These are phyloP conservation scores for Lithobates sylvaticus DNA, from an alignment of 2,797 vertebrate genomes.

Conservation along the genomic window DNA sequence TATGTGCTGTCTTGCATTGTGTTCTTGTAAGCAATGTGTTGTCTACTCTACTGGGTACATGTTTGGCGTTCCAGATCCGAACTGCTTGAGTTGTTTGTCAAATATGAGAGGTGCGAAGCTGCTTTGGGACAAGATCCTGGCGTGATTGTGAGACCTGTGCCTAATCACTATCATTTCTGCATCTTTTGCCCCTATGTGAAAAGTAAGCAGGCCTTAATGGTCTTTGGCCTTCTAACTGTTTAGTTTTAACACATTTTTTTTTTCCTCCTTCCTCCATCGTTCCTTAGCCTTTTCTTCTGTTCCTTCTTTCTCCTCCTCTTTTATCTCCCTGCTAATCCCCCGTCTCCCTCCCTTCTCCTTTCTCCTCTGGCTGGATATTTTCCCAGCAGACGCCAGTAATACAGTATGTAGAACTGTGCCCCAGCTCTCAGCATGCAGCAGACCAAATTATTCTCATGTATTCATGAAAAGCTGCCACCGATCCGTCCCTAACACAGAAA, in stretches of 20 bases:
- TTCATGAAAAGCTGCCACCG: constrained; percentile 64
- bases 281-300: constrained; percentile 37
- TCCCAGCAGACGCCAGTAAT: constrained; percentile 62
- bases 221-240: not conserved
- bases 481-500: constrained; percentile 61
- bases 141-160: not conserved
- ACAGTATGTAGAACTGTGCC: constrained; percentile 62
- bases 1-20: too few species aligned
- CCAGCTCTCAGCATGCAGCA: constrained; percentile 61
- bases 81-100: not conserved
- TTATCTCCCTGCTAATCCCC: constrained; percentile 58
- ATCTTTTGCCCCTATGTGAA: not conserved
- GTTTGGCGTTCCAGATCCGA: not conserved
- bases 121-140: not conserved
- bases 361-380: constrained; percentile 62
- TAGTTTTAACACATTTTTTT: not conserved
- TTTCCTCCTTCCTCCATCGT: constrained; percentile 19
- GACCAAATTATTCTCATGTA: constrained; percentile 64
- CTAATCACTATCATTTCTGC: not conserved
- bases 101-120: not conserved
- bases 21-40: not conserved
- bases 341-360: constrained; percentile 44
- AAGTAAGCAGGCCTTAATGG: not conserved
- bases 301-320: constrained; percentile 52
- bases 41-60: too few species aligned